These are phyloP conservation scores for Apodemus agrarius DNA, from an alignment of 2,797 vertebrate species.

Conservation along the genomic window DNA sequence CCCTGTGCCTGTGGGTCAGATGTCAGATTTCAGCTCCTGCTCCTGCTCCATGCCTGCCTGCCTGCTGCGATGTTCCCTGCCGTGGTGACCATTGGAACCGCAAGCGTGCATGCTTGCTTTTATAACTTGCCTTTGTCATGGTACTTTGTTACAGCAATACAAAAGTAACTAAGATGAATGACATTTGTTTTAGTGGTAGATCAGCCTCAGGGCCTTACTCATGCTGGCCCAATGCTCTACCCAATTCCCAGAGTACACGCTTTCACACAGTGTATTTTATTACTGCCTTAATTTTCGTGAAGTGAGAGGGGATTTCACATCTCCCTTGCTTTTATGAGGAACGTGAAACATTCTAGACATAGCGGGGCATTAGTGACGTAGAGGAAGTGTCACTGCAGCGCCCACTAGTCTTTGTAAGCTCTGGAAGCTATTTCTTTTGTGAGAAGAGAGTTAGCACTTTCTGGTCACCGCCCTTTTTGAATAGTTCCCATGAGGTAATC, in stretches of 20 bases:
- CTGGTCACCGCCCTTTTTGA: neutral
- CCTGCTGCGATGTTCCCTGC: neutral
- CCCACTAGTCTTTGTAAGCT: neutral
- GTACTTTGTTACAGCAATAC: neutral
- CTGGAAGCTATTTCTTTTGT: neutral
- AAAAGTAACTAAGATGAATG: neutral
- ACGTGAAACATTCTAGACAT: conserved; percentile 2
- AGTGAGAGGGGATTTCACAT: neutral
- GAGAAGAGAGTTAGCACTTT: conserved; percentile 2
- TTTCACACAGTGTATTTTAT: conserved; percentile 14
- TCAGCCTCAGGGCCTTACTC: neutral
- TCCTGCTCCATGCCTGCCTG: neutral
- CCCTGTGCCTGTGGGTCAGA: neutral
- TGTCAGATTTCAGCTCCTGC: neutral
- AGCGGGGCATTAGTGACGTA: neutral
- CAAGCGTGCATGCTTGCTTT: neutral
- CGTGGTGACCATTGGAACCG: too few relatives aligned
- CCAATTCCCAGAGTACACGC: too few relatives aligned
- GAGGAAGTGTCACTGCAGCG: neutral
- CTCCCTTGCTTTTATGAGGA: conserved; percentile 15
- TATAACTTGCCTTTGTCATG: neutral
- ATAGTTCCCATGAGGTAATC: neutral
- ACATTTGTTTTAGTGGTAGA: neutral
- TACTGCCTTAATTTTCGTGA: neutral
- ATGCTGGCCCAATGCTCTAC: neutral